These are phyloP conservation scores for Triplophysa dalaica DNA, from an alignment of 2,113 vertebrate genomes.

Conservation along the genomic window DNA sequence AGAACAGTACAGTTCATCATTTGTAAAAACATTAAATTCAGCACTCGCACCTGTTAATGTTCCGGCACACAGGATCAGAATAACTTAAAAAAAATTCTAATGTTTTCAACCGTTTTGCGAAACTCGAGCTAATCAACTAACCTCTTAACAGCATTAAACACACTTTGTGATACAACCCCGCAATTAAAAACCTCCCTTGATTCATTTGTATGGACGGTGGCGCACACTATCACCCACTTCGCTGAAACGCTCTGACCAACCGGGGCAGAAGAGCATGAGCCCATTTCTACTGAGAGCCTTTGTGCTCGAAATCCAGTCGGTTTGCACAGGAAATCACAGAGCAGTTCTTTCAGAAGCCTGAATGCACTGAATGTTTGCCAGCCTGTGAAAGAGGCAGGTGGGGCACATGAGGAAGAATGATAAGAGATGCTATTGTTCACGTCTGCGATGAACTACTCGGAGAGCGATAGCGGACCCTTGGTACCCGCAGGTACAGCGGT, in stretches of 20 bases:
- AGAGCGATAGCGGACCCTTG: conserved; percentile 24
- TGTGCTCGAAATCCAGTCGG: conserved; percentile 38
- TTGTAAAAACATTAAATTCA: not conserved
- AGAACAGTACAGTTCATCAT: not conserved
- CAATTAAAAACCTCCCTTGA: not conserved
- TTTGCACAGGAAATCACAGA: conserved; percentile 30
- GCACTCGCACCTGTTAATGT: not conserved
- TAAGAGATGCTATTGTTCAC: conserved; percentile 48
- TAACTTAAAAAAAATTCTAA: not conserved
- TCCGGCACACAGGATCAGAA: not conserved
- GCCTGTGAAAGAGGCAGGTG: conserved; percentile 43
- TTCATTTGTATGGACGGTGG: conserved; percentile 8
- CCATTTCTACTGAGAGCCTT: conserved; percentile 21
- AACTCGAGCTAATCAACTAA: conserved; percentile 6
- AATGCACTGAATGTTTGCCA: conserved; percentile 49
- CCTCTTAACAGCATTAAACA: conserved; percentile 23
- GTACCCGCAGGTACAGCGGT: not conserved
- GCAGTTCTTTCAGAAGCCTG: conserved; percentile 35
- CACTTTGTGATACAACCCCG: conserved; percentile 2
- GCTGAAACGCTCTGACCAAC: conserved; percentile 11
- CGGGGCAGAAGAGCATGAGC: not conserved
- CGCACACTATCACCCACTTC: not conserved
- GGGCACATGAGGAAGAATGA: conserved; percentile 24
- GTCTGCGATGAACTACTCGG: conserved; percentile 1
- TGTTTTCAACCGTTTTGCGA: not conserved